Percentiles rank a stretch among this genome's conserved stretches.
Conservation (phyloP, 2,888 invertebrate genomes). For the Acleris literana region DNA sequence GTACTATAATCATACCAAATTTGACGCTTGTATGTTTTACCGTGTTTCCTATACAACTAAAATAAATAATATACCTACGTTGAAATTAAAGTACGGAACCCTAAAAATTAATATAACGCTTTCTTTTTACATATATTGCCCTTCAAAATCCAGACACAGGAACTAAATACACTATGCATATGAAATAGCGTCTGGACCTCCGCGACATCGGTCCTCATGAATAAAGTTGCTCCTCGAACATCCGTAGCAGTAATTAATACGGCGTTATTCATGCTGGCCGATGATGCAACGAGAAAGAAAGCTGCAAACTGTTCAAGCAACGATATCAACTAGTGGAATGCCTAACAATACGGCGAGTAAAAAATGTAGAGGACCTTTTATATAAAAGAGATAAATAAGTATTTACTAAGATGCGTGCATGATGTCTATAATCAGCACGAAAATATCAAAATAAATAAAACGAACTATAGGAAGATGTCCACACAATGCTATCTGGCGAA, state of each 20-base stretch:
- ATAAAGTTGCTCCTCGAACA: conserved; percentile 63
- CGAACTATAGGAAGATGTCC: conserved; percentile 45
- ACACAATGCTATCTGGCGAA: conserved; percentile 65
- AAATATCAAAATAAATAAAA: too few relatives aligned
- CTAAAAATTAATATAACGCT: too few relatives aligned
- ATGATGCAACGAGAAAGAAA: conserved; percentile 61
- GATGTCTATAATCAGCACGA: too few relatives aligned
- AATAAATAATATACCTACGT: too few relatives aligned
- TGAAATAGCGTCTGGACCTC: conserved; percentile 24
- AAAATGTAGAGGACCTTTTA: conserved; percentile 7
- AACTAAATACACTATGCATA: not conserved
- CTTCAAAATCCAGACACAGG: not conserved
- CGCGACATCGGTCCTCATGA: conserved; percentile 52
- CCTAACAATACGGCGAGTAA: conserved; percentile 38
- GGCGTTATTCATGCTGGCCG: conserved; percentile 60
- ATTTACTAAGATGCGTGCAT: too few relatives aligned
- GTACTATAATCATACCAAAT: too few relatives aligned
- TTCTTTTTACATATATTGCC: not conserved
- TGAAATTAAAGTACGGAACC: too few relatives aligned
- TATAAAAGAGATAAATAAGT: not conserved
- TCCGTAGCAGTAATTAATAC: conserved; percentile 62
- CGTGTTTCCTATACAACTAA: too few relatives aligned
- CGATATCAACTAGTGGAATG: conserved; percentile 55
- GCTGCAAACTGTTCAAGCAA: conserved; percentile 55
- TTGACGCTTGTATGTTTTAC: too few relatives aligned